Evolutionary conservation across 2,888 invertebrate genomes (phyloP).

Genomic region (Chrysolina oricalcia): DNA sequence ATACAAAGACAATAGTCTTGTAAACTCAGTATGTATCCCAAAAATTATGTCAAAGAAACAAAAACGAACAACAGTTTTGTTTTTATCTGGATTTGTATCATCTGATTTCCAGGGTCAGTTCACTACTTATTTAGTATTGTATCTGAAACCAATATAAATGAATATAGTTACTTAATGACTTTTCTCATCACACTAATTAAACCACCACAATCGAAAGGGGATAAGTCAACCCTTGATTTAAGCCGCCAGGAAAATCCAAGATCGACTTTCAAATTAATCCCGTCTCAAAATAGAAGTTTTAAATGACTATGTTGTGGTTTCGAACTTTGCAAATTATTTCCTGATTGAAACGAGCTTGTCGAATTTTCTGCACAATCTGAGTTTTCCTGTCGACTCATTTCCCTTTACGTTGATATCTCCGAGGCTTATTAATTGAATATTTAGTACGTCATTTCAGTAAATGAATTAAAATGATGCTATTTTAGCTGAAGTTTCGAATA

Average conservation of each 20-base stretch:
- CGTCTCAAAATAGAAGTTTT: conserved; percentile 8
- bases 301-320: conserved; percentile 12
- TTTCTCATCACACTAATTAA: background rate
- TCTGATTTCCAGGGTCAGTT: no score
- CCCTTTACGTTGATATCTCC: background rate
- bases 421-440: background rate
- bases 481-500: no score
- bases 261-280: background rate
- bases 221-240: background rate
- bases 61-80: no score
- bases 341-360: background rate
- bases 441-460: background rate
- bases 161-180: background rate
- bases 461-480: background rate
- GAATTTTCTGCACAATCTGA: conserved; percentile 23
- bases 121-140: no score
- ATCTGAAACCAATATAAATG: no score
- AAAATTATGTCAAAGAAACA: no score
- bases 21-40: no score
- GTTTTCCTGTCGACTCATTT: conserved; percentile 16
- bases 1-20: no score
- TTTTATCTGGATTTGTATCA: no score
- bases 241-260: background rate
- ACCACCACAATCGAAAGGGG: background rate
- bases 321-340: conserved; percentile 18